Percentiles rank a stretch among this genome's conserved stretches.
Conservation (phyloP, 2,888 invertebrate species). For the Hirtodrosophila cameraria region DNA sequence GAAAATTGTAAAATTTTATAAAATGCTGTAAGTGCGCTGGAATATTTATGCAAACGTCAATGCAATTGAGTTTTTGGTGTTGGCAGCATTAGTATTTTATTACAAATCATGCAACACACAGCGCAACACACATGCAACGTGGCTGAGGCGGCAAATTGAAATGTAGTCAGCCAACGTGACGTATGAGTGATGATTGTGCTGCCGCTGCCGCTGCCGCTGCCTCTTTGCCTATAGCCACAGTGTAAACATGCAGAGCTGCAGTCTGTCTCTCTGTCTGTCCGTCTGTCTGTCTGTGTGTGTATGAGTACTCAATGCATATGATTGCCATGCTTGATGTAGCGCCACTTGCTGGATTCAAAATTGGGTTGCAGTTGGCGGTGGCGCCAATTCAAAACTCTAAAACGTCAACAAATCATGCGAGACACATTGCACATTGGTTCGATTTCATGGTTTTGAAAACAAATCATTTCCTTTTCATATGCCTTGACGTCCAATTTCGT, state of each 20-base stretch:
- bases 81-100: constrained; percentile 54
- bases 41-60: constrained; percentile 79
- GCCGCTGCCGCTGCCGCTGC: too few species aligned
- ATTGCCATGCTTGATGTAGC: constrained; percentile 63
- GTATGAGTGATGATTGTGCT: constrained; percentile 77
- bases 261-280: constrained; percentile 2
- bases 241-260: constrained; percentile 39
- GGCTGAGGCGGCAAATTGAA: constrained; percentile 53
- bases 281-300: constrained; percentile 3
- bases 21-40: constrained; percentile 36
- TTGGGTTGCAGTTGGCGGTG: constrained; percentile 71
- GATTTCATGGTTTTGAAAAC: too few species aligned
- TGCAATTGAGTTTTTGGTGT: constrained; percentile 67
- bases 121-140: constrained; percentile 2
- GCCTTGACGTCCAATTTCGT: too few species aligned
- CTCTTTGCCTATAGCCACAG: constrained; percentile 33
- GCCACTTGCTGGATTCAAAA: constrained; percentile 70
- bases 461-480: too few species aligned
- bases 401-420: constrained; percentile 63
- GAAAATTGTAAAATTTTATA: constrained; percentile 19
- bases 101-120: constrained; percentile 49
- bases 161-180: constrained; percentile 70
- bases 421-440: constrained; percentile 15
- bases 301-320: constrained; percentile 56
- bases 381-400: constrained; percentile 61